Percentiles rank a stretch among this genome's conserved stretches.
Evolutionary conservation across 2,797 vertebrate genomes (phyloP).

Genomic region (Notolabrus celidotus): DNA sequence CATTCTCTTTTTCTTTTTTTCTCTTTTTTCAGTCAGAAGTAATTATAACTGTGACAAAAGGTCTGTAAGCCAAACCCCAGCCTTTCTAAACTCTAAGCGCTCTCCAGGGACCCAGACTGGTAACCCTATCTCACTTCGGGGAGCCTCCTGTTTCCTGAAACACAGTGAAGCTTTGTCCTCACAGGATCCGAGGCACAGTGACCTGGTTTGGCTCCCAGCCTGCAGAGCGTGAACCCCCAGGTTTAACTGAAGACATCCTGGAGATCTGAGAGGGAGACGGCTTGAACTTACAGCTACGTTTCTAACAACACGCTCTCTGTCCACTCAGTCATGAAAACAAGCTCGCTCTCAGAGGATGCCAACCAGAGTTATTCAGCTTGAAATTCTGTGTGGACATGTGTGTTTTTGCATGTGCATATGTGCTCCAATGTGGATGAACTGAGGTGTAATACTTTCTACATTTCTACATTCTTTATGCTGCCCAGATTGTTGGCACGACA

Average conservation of each 20-base stretch:
- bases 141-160: constrained; percentile 3
- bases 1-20: no score
- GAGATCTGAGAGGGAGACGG: constrained; percentile 38
- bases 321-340: constrained; percentile 12
- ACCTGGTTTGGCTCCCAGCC: constrained; percentile 1
- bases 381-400: constrained; percentile 18
- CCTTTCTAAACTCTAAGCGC: neutral
- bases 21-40: neutral
- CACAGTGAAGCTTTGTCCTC: constrained; percentile 34
- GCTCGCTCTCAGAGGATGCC: constrained; percentile 33
- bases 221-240: constrained; percentile 21
- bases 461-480: constrained; percentile 24
- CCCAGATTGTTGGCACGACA: constrained; percentile 16
- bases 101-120: neutral
- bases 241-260: constrained; percentile 60
- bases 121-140: neutral
- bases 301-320: constrained; percentile 64
- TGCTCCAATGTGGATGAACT: neutral
- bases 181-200: constrained; percentile 18
- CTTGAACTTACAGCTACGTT: constrained; percentile 19
- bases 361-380: constrained; percentile 24
- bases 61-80: constrained; percentile 6
- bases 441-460: no score
- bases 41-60: neutral
- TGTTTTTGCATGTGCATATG: constrained; percentile 17